Conservation (phyloP, 2,797 vertebrate genomes). For the Diplodus sargus region DNA sequence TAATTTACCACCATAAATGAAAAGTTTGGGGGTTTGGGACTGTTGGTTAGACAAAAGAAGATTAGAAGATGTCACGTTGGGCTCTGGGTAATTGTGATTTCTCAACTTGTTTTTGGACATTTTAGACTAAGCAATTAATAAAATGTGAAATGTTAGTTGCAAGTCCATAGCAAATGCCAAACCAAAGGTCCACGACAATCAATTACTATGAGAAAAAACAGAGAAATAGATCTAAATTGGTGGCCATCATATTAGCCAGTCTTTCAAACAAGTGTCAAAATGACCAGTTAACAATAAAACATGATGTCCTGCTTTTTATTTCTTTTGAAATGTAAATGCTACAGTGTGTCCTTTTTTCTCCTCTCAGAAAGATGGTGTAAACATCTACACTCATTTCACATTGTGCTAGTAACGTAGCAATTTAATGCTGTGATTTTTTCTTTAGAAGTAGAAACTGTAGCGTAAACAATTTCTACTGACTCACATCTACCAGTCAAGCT, state of each 20-base stretch:
- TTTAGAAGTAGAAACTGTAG: conserved; percentile 58
- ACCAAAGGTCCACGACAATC: conserved; percentile 15
- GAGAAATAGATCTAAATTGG: not conserved
- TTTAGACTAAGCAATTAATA: no score
- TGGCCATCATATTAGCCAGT: conserved; percentile 4
- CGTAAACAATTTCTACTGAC: conserved; percentile 34
- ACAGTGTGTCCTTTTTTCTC: conserved; percentile 25
- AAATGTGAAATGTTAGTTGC: not conserved
- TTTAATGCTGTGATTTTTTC: conserved; percentile 58
- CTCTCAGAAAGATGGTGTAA: conserved; percentile 9
- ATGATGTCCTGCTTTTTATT: conserved; percentile 16
- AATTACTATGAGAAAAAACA: conserved; percentile 20
- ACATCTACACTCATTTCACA: conserved; percentile 40
- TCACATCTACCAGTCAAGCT: conserved; percentile 22
- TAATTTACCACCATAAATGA: no score
- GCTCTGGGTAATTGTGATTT: no score
- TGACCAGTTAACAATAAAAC: not conserved
- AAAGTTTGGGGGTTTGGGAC: no score
- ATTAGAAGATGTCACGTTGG: no score
- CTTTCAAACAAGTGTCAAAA: conserved; percentile 34
- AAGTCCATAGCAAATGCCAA: conserved; percentile 15
- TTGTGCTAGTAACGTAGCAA: conserved; percentile 48
- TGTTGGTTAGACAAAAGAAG: no score
- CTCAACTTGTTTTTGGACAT: no score
- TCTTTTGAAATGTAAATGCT: conserved; percentile 25